Conservation (phyloP, 1,140 invertebrate species). For the Lepidurus arcticus region DNA sequence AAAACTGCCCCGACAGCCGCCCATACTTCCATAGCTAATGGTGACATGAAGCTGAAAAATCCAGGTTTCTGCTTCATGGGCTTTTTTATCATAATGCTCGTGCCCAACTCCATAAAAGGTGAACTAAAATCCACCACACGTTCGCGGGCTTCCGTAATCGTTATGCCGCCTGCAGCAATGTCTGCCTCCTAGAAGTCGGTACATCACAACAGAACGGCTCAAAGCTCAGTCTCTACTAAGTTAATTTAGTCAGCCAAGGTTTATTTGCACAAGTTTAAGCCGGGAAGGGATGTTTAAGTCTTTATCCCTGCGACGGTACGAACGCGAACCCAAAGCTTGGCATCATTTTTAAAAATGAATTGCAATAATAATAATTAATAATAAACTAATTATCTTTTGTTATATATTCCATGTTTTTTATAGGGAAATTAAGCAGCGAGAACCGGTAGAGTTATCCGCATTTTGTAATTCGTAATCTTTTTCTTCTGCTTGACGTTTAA, state of each 20-base stretch:
- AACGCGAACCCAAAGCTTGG: constrained; percentile 2
- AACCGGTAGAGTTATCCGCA: no score
- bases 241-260: background rate
- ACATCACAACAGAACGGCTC: background rate
- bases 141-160: constrained; percentile 57
- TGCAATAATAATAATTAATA: no score
- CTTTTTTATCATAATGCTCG: constrained; percentile 63
- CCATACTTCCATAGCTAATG: constrained; percentile 59
- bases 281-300: background rate
- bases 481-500: no score
- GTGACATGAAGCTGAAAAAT: constrained; percentile 62
- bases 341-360: background rate
- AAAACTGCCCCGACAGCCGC: constrained; percentile 56
- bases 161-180: constrained; percentile 58
- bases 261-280: background rate
- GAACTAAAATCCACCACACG: constrained; percentile 59
- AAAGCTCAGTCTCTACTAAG: background rate
- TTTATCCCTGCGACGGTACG: background rate
- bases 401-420: no score
- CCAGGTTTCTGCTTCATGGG: constrained; percentile 56
- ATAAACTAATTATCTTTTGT: no score
- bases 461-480: no score
- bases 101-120: constrained; percentile 65
- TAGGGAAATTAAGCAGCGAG: no score
- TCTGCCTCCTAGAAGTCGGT: constrained; percentile 53